Evolutionary conservation across 2,113 vertebrate species (phyloP), one percentile per base, ranked within the genome.

Genomic region (Muntiacus reevesi): DNA sequence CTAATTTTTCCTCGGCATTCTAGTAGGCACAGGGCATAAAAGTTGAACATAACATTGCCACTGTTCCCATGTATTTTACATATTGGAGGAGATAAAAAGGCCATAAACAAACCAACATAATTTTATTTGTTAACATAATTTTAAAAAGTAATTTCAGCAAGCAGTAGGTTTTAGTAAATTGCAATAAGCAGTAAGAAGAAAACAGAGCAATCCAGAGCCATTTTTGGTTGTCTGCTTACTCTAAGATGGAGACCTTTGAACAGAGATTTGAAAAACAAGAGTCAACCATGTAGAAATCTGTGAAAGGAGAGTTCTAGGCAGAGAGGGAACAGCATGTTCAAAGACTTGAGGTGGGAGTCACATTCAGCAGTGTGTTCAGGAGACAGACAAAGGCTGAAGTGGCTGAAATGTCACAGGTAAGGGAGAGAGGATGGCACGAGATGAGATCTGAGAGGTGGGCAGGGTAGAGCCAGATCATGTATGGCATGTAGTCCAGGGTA

Each of bases 121-220:
- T 67, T 50, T 60, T 47, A 78, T 71, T 71, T 74, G 43, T 76
- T 30, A 79, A 45, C 9, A 2, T 50, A 88, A 47, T 59, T 43
- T 60, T 54, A 43, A 43, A 50, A 89, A 92, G 36, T 87, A 45
- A 78, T 83, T 94, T 92, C 16, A 64, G 28, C 25, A 57, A 94
- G 6, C 50, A 71, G 9, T 17, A 59, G 16, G 2, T 60, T 89
- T 50, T 59, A 21, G 15, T 62, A 13, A 40, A 11, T 50, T 79
- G 43, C 21, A n/a, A 28, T 33, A 81, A 91, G 6, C 55, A 84
- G 23, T 43, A 33, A 52, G 71, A 86, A 64, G 47, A 30, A 47
- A n/a, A 54, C 50, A 83, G 28, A 36, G 8, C 13, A n/a, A 43
- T 15, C 40, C 7, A 50, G 81, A 11, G 10, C 12, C 17, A 11